These are phyloP conservation scores for Exephanes ischioxanthus DNA, from an alignment of 2,888 invertebrate species.

Conservation along the genomic window DNA sequence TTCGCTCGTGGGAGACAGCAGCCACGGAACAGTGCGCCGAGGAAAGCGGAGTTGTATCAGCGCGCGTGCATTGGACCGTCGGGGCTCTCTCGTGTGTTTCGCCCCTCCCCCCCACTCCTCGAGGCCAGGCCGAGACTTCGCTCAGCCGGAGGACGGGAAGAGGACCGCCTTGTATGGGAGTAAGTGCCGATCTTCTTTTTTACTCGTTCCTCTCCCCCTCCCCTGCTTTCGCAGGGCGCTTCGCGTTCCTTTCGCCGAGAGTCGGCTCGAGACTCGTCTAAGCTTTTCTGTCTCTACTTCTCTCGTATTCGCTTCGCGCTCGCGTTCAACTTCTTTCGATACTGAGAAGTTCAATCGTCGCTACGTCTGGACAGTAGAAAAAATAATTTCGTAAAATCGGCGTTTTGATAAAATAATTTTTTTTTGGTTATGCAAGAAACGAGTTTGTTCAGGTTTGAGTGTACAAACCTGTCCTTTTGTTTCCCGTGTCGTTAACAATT, in stretches of 20 bases:
- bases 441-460: too few species aligned
- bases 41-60: conserved; percentile 12
- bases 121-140: conserved; percentile 39
- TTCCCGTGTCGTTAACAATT: too few species aligned
- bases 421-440: too few species aligned
- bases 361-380: neutral
- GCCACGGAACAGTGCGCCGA: conserved; percentile 14
- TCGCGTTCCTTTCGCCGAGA: conserved; percentile 2
- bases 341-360: neutral
- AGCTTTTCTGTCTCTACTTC: neutral
- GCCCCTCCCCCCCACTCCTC: conserved; percentile 10
- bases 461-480: too few species aligned
- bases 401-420: too few species aligned
- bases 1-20: conserved; percentile 17
- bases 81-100: conserved; percentile 6
- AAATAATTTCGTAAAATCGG: too few species aligned
- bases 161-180: conserved; percentile 73
- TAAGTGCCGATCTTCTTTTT: conserved; percentile 71
- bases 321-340: neutral
- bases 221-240: neutral
- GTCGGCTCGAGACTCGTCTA: neutral
- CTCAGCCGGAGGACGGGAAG: conserved; percentile 57
- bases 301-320: neutral
- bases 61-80: conserved; percentile 17
- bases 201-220: conserved; percentile 4